A percentile compares a stretch with the other conserved stretches of the same genome.
Conservation (phyloP, 2,797 vertebrate genomes). For the Ctenopoma multispine region DNA sequence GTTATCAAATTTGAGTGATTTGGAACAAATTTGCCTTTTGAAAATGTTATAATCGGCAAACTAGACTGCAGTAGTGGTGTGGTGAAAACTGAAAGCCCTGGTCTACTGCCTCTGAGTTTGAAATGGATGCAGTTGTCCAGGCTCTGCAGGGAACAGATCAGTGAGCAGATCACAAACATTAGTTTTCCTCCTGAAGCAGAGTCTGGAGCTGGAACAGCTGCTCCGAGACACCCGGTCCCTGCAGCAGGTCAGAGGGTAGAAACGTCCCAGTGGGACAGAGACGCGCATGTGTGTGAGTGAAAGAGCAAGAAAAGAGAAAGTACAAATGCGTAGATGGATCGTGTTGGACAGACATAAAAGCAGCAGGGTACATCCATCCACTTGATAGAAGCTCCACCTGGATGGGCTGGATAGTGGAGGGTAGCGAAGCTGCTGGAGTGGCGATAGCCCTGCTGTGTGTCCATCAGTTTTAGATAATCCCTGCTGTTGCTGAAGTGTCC, state of each 20-base stretch:
- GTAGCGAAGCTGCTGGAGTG: constrained; percentile 28
- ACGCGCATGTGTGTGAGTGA: constrained; percentile 5
- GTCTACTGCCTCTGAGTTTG: background rate
- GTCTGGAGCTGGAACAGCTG: constrained; percentile 79
- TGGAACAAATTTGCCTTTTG: background rate
- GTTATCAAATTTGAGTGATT: background rate
- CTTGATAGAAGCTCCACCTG: constrained; percentile 49
- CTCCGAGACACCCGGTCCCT: constrained; percentile 70
- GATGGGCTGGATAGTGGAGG: constrained; percentile 36
- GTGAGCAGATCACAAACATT: constrained; percentile 76
- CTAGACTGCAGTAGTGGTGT: background rate
- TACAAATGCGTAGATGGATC: constrained; percentile 13
- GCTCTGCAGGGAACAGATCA: constrained; percentile 72
- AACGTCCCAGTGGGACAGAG: constrained; percentile 55
- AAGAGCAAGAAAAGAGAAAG: constrained; percentile 15
- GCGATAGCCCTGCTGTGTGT: constrained; percentile 59
- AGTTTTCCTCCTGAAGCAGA: constrained; percentile 81
- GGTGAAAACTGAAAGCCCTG: background rate
- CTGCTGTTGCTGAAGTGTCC: constrained; percentile 62
- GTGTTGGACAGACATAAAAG: constrained; percentile 21
- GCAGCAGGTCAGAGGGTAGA: constrained; percentile 69
- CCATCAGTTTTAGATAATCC: constrained; percentile 67
- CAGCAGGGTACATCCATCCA: constrained; percentile 43
- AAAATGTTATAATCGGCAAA: background rate
- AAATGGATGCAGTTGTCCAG: constrained; percentile 8